Evolutionary conservation across 2,797 vertebrate species (phyloP), one percentile per base, ranked within the genome.

Genomic region (Prunella strophiata): DNA sequence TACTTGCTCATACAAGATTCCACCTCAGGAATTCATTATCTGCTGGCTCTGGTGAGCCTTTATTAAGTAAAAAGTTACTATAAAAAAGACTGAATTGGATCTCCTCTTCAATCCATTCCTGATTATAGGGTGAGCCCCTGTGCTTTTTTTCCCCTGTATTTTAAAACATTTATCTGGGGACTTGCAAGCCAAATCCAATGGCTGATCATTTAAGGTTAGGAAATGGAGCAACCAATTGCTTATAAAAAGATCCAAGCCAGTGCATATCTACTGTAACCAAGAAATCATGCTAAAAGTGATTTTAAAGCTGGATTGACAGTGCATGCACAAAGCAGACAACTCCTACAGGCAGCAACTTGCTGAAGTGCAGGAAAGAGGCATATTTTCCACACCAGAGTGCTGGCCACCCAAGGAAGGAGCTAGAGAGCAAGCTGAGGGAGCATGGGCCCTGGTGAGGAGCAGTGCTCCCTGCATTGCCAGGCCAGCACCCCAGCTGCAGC

Each of bases 381-480:
- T 55, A 76, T 89, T 87, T 87, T 65, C 58, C 47, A 38, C 8
- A 1, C 7, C 25, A 40, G 16, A 65, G 6, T 32, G 12, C 40
- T 88, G 36, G 9, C 14, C 36, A 51, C 6, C 1, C 13, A 38
- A 10, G 23, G 13, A 84, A 84, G 11, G 7, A 38, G 26, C 7
- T 21, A 29, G 26, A 85, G 40, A 34, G 25, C 26, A 82, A 54
- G 29, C 21, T 47, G 43, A 42, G 22, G 10, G 6, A 52, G 4
- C 30, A 55, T 4, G 9, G 15, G 9, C 23, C 7, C 25, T 5
- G 1, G 6, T 4, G 27, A 74, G 40, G n/a, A 77, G 40, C 38
- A 51, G 30, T 0, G 4, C 4, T 42, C 55, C n/a, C 7, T 0
- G 0, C 8, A 22, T 2, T 4, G 8, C 11, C 26, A 45, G 17